Base-by-base conservation (phyloP, 2,888 invertebrate genomes). In the Netelia inedita region DNA sequence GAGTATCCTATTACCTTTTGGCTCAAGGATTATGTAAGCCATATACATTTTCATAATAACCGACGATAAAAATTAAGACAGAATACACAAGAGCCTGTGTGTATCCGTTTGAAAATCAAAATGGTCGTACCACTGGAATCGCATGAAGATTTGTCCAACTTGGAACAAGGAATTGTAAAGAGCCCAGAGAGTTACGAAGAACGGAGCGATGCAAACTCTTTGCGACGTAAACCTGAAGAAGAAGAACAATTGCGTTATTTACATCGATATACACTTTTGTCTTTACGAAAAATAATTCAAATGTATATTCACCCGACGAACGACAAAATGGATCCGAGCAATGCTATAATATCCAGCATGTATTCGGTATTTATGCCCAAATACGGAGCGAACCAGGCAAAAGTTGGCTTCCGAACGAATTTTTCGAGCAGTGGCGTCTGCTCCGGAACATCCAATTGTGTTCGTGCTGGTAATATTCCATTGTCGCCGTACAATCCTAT, bases 81-180 rank as follows among this genome's bases (percentile, higher is more conserved):
- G 6, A 5, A 35, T 3, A 35, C 35, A 35, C 35, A 3, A 35
- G 0, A 6, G 6, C 35, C 35, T 6, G n/a, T 57, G 19, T 28
- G 19, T 65, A 21, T 65, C 35, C n/a, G 2, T 66, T 28, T 19
- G 14, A 46, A 10, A 46, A 14, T 14, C 57, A 5, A 28, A 23
- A 28, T 59, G 83, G 84, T 94, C 95, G 95, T 94, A 96, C 96
- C 96, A 97, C 93, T 96, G 96, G 89, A 96, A 96, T 94, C 95
- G 95, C 90, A 97, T 94, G 93, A 97, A 97, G 68, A 95, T 95
- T 93, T 96, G 96, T 16, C 97, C 97, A 87, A 97, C 95, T 94
- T 97, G 96, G 90, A 96, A 96, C n/a, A 97, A 91, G 0, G 97
- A 97, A 89, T 96, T 96, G 93, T 97, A 97, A 1, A 96, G 92